Base-by-base conservation (phyloP, 2,888 invertebrate species). In the Pseudanteris insignis region DNA sequence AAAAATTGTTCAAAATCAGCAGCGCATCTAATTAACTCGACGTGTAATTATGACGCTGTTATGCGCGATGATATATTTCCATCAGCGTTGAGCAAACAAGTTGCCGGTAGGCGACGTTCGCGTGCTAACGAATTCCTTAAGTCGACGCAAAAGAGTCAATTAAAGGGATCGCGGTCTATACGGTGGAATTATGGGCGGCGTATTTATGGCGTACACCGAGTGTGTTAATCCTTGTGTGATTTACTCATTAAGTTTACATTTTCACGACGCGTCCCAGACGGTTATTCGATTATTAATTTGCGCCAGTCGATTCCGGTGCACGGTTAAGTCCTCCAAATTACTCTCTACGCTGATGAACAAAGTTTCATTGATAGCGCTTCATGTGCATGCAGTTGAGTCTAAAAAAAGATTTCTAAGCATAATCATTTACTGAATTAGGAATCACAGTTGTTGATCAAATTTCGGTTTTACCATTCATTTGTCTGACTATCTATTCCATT, bases 231-330 rank as follows among this genome's bases (percentile, higher is more conserved):
- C 48, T 47, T 34, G 50, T 55, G 33, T 55, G 54, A 61, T 61
- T 55, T 61, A 61, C 50, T 55, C 40, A 46, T 54, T 44, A 59
- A 62, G 47, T 62, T 57, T 47, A 53, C 62, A 47, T 57, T 58
- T 44, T 54, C 44, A 32, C 47, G 47, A 38, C 44, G 48, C 48
- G 55, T 41, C 14, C 28, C 50, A 33, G 37, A 51, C 38, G 29
- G 47, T 51, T 57, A 53, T 53, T 51, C 47, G 47, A 53, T 58
- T 57, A 63, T 58, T 63, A 63, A 63, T 63, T 63, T 34, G 38
- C 33, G 12, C 25, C 43, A 53, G 48, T 48, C 53, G 59, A 60
- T 60, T 46, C 9, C 12, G 34, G 25, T 36, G 28, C 43, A 12
- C 47, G 43, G 32, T 50, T 48, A 58, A 58, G 58, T 38, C 50